phyloP scores from a whole-genome alignment of 2,797 vertebrate genomes.

The Pseudopleuronectes americanus region DNA sequence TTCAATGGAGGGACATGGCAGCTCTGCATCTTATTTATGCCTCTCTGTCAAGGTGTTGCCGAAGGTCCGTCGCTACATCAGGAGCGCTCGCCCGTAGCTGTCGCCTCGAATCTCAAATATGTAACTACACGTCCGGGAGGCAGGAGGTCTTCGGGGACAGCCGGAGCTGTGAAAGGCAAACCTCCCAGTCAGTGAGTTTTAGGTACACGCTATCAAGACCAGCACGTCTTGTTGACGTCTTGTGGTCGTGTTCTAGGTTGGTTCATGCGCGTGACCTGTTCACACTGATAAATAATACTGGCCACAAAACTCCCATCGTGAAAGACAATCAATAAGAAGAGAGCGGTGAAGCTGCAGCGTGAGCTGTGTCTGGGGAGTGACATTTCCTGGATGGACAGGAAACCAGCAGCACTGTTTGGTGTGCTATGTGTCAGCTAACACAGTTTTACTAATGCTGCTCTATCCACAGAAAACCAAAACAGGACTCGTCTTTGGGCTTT shows the following conservation, averaged over 20 bases:
- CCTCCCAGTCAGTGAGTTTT: neutral
- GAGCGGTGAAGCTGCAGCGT: conserved; percentile 14
- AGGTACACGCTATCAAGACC: too few species aligned
- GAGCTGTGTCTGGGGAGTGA: conserved; percentile 8
- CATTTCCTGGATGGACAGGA: neutral
- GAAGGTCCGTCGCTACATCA: neutral
- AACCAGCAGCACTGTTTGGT: conserved; percentile 6
- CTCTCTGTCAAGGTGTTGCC: neutral
- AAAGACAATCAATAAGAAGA: conserved; percentile 6
- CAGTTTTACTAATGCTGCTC: neutral
- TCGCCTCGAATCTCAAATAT: neutral
- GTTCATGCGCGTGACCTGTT: neutral
- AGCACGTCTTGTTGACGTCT: too few species aligned
- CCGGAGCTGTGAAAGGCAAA: neutral
- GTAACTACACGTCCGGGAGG: too few species aligned
- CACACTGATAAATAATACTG: neutral
- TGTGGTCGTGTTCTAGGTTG: neutral
- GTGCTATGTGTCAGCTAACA: conserved; percentile 4
- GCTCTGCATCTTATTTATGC: neutral
- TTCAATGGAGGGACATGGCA: neutral
- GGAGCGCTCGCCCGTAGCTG: neutral
- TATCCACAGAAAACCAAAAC: neutral
- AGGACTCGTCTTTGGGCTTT: too few species aligned
- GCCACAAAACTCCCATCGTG: neutral
- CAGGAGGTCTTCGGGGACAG: neutral